These are phyloP conservation scores for Drosophila orena DNA, from an alignment of 1,140 invertebrate species.

Conservation along the genomic window DNA sequence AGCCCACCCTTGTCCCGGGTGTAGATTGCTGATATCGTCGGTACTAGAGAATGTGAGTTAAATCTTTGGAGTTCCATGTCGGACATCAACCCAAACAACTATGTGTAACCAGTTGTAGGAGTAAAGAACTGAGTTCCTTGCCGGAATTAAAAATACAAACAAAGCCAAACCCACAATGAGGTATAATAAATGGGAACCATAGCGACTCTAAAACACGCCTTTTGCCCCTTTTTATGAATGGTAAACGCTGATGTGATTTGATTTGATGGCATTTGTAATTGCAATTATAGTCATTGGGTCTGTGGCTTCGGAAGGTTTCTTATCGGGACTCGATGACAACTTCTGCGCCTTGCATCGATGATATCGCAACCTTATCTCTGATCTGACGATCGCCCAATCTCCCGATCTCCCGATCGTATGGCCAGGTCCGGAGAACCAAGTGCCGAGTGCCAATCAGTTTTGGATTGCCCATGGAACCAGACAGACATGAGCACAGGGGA, in stretches of 20 bases:
- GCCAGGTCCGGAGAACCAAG: constrained; percentile 8
- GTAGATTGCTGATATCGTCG: neutral
- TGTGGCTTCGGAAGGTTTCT: constrained; percentile 8
- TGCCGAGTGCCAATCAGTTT: constrained; percentile 48
- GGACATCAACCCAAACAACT: constrained; percentile 8
- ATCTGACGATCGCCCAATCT: constrained; percentile 7
- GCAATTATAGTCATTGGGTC: constrained; percentile 10
- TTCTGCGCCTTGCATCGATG: constrained; percentile 18
- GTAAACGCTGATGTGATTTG: constrained; percentile 9
- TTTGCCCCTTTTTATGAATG: constrained; percentile 19
- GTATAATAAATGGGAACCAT: neutral
- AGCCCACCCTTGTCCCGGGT: neutral
- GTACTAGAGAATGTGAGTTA: constrained; percentile 5
- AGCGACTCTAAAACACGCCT: neutral
- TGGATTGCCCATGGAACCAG: constrained; percentile 19
- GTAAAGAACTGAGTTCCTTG: neutral
- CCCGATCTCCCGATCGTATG: constrained; percentile 21
- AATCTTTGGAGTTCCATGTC: constrained; percentile 2
- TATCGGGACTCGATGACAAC: constrained; percentile 11
- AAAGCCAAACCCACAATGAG: neutral
- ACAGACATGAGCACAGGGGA: constrained; percentile 68
- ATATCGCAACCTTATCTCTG: constrained; percentile 27
- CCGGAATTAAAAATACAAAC: neutral
- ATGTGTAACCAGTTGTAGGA: neutral
- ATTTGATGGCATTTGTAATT: constrained; percentile 21